Conservation (phyloP, 1,140 invertebrate species). For the Bombus soroeensis region DNA sequence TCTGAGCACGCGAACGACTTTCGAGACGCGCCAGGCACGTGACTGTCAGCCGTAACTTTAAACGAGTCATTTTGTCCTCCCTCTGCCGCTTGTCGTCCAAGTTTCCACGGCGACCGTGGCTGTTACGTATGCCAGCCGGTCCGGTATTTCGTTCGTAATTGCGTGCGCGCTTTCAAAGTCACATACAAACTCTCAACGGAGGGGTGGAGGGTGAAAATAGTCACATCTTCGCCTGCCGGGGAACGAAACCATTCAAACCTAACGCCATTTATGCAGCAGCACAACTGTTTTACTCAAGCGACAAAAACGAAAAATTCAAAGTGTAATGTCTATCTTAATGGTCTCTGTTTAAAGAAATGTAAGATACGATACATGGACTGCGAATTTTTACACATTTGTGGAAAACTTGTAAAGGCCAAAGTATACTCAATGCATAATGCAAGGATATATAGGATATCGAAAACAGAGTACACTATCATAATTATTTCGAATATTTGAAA, state of each 20-base stretch:
- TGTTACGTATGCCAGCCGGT: conserved; percentile 9
- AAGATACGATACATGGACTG: no score
- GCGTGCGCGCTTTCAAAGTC: conserved; percentile 20
- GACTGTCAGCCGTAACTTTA: conserved; percentile 50
- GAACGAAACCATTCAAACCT: background rate
- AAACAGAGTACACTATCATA: no score
- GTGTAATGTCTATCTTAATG: no score
- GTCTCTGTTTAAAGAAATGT: no score
- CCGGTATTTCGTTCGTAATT: conserved; percentile 42
- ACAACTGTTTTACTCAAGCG: background rate
- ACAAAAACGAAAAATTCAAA: background rate
- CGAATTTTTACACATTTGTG: no score
- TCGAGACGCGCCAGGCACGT: conserved; percentile 47
- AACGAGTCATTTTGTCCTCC: conserved; percentile 46
- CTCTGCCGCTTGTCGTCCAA: background rate
- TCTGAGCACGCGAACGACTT: conserved; percentile 48
- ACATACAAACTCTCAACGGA: conserved; percentile 35
- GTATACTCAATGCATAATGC: no score
- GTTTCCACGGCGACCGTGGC: conserved; percentile 24
- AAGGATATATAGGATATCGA: no score
- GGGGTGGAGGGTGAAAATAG: background rate
- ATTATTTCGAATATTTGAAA: no score
- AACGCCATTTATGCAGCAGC: background rate
- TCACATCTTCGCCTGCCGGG: background rate
- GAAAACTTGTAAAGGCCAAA: no score